Conservation (phyloP, 2,888 invertebrate genomes). For the Pediacus dermestoides region DNA sequence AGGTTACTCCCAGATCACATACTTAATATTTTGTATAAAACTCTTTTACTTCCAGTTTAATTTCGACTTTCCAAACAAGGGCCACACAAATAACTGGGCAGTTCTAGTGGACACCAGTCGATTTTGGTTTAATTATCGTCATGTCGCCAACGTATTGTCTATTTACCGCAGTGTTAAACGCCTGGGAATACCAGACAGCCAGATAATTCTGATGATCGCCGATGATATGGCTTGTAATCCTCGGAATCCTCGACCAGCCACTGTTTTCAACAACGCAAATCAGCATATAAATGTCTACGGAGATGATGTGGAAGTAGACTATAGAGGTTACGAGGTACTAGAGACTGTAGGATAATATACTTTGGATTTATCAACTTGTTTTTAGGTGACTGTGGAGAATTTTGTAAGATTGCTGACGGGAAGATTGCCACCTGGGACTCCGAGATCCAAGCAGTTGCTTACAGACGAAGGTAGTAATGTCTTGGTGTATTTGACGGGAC, state of each 20-base stretch:
- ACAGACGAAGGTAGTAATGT: slow-evolving; percentile 98
- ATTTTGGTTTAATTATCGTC: slow-evolving; percentile 99
- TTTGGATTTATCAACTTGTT: slow-evolving; percentile 15
- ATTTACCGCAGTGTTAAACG: slow-evolving; percentile 97
- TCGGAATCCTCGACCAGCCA: slow-evolving; percentile 94
- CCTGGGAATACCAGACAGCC: slow-evolving; percentile 97
- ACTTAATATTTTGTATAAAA: too few species aligned
- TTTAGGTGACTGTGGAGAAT: slow-evolving; percentile 93
- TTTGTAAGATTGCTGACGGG: slow-evolving; percentile 95
- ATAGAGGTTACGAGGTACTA: slow-evolving; percentile 82
- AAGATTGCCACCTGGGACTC: slow-evolving; percentile 86
- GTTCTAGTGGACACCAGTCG: slow-evolving; percentile 97
- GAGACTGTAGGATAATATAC: background rate
- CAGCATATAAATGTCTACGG: slow-evolving; percentile 99
- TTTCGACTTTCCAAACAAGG: slow-evolving; percentile 49
- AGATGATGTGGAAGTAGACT: slow-evolving; percentile 98
- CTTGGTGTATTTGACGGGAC: slow-evolving; percentile 91
- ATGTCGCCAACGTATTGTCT: slow-evolving; percentile 97
- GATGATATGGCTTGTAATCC: slow-evolving; percentile 99
- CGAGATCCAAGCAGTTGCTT: slow-evolving; percentile 88
- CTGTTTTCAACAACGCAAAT: slow-evolving; percentile 96
- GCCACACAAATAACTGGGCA: slow-evolving; percentile 99
- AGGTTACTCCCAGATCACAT: too few species aligned
- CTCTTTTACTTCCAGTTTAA: too few species aligned
- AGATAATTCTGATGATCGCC: slow-evolving; percentile 98